Base-by-base conservation (phyloP, 35 echinoderm and acorn worm species). In the Heliocidaris tuberculata region DNA sequence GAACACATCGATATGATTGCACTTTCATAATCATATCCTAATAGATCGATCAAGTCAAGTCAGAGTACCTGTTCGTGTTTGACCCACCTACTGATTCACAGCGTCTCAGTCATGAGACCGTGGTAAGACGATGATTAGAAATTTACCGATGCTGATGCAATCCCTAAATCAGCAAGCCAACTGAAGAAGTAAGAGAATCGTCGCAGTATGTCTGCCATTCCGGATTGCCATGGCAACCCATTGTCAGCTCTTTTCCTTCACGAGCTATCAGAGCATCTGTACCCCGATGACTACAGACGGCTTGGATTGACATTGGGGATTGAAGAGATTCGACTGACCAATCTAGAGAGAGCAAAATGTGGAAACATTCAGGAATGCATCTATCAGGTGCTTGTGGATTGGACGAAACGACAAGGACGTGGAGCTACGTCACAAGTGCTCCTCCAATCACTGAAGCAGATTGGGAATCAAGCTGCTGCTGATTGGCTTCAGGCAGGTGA, bases 401-500 rank as follows among this genome's bases (percentile, higher is more conserved):
- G 91, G 91, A 93, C 29, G 48, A 49, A 59, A 59, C 91, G 50
- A 17, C 21, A 59, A 13, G 91, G 91, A 13, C 50, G 91, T 30
- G 50, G 91, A 7, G 91, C 50, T 11, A 93, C 91, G 48, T 49
- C 50, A 93, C 91, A 93, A 13, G 29, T 50, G 11, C 91, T 93
- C 91, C 16, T 93, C 91, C 48, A 59, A 59, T 93, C 91, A 48
- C 50, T 93, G 91, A 49, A 50, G 24, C 9, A 93, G 91, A 93
- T 49, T 27, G 91, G 91, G 5, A 59, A 93, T 48, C 29, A 59
- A 31, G 91, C 47, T 48, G 91, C 91, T 13, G 91, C 91, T 30
- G 91, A 93, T 49, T 93, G 91, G 91, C 50, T 93, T 13, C 48
- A 59, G 91, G 50, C 91, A 93, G 91, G 91, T 93, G 91, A 93